Evolutionary conservation across 2,888 invertebrate species (phyloP).

Genomic region (Callosobruchus maculatus): DNA sequence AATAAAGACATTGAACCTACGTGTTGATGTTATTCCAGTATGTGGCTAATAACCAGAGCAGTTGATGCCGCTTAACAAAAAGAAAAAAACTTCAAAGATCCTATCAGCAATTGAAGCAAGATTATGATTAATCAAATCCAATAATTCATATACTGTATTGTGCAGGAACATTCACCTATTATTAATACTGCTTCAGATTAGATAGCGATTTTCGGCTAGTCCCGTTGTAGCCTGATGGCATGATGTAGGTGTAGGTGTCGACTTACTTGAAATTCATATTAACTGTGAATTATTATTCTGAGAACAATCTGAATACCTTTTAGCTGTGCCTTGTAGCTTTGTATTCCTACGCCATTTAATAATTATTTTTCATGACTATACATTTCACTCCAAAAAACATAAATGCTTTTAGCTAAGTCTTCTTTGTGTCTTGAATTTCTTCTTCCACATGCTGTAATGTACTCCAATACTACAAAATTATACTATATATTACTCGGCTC

Average conservation of each 20-base stretch:
- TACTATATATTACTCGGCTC: no score
- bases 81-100: background rate
- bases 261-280: background rate
- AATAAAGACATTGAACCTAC: no score
- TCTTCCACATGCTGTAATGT: no score
- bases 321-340: background rate
- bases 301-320: background rate
- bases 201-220: background rate
- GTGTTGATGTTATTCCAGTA: no score
- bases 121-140: background rate
- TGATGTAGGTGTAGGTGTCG: background rate
- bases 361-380: background rate
- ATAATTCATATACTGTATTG: background rate
- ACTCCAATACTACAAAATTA: no score
- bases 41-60: no score
- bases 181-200: background rate
- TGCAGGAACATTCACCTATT: background rate
- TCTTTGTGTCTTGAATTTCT: no score
- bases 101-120: background rate
- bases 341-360: background rate
- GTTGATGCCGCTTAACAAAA: no score
- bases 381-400: no score
- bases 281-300: background rate
- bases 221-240: background rate
- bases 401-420: no score